These are phyloP conservation scores for Lepidostoma basale DNA, from an alignment of 1,140 invertebrate genomes.

Conservation along the genomic window DNA sequence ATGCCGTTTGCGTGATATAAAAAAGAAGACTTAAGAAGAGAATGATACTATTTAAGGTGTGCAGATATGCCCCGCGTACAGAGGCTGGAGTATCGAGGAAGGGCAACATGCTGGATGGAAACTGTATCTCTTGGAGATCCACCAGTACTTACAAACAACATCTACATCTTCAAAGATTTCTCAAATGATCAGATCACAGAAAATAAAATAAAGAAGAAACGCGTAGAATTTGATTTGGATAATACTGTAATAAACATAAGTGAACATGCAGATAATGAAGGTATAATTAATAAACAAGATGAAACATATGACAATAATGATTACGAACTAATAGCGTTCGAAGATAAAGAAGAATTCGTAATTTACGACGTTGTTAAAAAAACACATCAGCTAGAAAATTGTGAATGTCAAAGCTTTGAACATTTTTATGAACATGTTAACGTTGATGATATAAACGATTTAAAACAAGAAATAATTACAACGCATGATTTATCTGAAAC, in stretches of 20 bases:
- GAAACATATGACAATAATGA: neutral
- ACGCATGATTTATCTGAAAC: too few species aligned
- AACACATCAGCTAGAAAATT: conserved; percentile 13
- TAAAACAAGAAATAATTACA: too few species aligned
- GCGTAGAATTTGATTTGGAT: too few species aligned
- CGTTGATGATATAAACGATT: neutral
- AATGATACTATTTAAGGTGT: neutral
- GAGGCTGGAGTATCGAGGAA: conserved; percentile 31
- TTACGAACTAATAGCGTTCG: conserved; percentile 3
- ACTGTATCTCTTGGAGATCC: neutral
- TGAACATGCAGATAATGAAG: neutral
- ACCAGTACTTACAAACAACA: conserved; percentile 13
- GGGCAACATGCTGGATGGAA: conserved; percentile 41
- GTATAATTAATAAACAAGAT: neutral
- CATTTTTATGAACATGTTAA: neutral
- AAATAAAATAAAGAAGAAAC: neutral
- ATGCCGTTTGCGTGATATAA: too few species aligned
- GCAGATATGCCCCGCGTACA: conserved; percentile 39
- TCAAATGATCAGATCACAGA: neutral
- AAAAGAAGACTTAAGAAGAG: neutral
- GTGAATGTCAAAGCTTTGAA: neutral
- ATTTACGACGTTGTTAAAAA: conserved; percentile 11
- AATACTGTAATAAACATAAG: too few species aligned
- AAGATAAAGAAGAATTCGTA: neutral
- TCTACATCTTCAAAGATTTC: conserved; percentile 11